Evolutionary conservation across 2,113 vertebrate species (phyloP).

Genomic region (Microtus oregoni): DNA sequence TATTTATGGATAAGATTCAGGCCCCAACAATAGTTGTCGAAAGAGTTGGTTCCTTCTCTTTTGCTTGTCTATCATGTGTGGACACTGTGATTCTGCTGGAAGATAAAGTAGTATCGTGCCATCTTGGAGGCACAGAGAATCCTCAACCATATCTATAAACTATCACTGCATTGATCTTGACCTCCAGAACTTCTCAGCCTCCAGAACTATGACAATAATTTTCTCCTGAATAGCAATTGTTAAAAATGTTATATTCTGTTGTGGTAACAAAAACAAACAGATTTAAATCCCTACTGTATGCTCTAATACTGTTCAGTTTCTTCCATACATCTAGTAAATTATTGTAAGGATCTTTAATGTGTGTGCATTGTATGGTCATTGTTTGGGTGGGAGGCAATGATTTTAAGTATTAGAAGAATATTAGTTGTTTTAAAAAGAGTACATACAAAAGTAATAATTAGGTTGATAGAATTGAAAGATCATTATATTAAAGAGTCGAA

Average conservation of each 20-base stretch:
- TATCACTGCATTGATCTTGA: neutral
- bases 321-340: neutral
- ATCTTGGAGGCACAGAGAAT: neutral
- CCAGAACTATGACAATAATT: neutral
- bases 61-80: neutral
- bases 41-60: neutral
- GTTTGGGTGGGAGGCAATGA: neutral
- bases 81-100: neutral
- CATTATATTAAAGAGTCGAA: neutral
- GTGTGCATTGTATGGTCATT: neutral
- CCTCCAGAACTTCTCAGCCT: neutral
- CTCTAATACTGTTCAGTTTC: neutral
- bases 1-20: neutral
- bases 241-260: neutral
- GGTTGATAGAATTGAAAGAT: neutral
- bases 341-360: neutral
- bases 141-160: neutral
- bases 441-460: neutral
- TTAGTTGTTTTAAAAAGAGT: conserved; percentile 15
- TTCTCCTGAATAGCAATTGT: neutral
- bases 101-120: neutral
- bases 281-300: neutral
- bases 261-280: neutral
- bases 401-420: neutral
- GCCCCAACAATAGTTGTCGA: neutral